Evolutionary conservation across 2,888 invertebrate species (phyloP).

Genomic region (Dolichopus griseipennis): DNA sequence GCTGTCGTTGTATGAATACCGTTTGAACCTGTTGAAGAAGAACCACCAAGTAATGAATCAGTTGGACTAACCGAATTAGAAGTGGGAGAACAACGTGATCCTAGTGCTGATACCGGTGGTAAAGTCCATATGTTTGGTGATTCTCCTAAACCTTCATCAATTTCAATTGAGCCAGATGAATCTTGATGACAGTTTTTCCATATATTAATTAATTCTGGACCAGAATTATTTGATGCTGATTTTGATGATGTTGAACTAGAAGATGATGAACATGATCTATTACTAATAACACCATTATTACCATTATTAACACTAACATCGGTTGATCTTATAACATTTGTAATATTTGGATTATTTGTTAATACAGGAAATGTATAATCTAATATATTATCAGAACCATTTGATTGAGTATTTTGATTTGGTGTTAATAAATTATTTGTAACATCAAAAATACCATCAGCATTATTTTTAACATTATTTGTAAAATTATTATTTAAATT

Average conservation of each 20-base stretch:
- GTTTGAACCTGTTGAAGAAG: constrained; percentile 18
- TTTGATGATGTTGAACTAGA: constrained; percentile 51
- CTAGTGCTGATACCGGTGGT: constrained; percentile 52
- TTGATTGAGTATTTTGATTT: background rate
- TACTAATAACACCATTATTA: constrained; percentile 32
- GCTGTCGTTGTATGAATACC: background rate
- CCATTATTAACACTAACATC: constrained; percentile 13
- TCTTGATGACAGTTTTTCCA: constrained; percentile 51
- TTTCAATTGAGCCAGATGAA: constrained; percentile 51
- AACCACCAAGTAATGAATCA: constrained; percentile 50
- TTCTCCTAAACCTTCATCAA: constrained; percentile 79
- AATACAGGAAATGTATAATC: constrained; percentile 1
- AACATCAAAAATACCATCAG: background rate
- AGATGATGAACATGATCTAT: constrained; percentile 58
- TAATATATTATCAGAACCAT: background rate
- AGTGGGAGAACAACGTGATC: constrained; percentile 56
- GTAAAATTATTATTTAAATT: constrained; percentile 6
- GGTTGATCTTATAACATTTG: constrained; percentile 17
- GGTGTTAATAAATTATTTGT: background rate
- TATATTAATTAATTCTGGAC: constrained; percentile 63
- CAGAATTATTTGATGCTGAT: constrained; percentile 55
- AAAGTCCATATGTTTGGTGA: constrained; percentile 79
- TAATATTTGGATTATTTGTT: constrained; percentile 10
- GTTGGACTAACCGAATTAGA: constrained; percentile 50
- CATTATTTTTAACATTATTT: background rate